A percentile compares a stretch with the other conserved stretches of the same genome.
These are phyloP conservation scores for Polietes domitor DNA, from an alignment of 2,888 invertebrate species.

Conservation along the genomic window DNA sequence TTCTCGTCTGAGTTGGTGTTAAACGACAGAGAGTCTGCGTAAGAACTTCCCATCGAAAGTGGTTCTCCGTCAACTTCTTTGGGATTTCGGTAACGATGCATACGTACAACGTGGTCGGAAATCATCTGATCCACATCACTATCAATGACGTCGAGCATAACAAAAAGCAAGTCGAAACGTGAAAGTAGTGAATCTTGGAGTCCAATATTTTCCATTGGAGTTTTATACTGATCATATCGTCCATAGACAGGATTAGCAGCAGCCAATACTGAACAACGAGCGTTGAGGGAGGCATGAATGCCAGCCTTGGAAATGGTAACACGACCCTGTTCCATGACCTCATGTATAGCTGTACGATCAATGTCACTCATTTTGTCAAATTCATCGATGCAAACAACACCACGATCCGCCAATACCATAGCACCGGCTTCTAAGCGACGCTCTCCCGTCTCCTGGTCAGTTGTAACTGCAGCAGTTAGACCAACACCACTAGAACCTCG, in stretches of 20 bases:
- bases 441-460: constrained; percentile 96
- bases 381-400: constrained; percentile 97
- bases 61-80: constrained; percentile 97
- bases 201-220: constrained; percentile 99
- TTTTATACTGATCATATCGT: constrained; percentile 98
- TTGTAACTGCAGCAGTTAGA: constrained; percentile 98
- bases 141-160: constrained; percentile 96
- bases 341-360: constrained; percentile 99
- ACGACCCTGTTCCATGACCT: constrained; percentile 99
- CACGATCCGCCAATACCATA: constrained; percentile 99
- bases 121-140: constrained; percentile 94
- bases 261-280: constrained; percentile 97
- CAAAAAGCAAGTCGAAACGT: constrained; percentile 98
- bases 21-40: constrained; percentile 91
- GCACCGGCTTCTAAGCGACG: constrained; percentile 97
- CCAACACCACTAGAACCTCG: constrained; percentile 99
- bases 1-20: constrained; percentile 90
- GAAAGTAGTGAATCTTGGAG: constrained; percentile 98
- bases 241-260: constrained; percentile 99
- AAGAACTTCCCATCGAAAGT: constrained; percentile 88
- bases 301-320: constrained; percentile 99
- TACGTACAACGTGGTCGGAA: constrained; percentile 97
- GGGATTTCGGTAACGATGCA: constrained; percentile 96
- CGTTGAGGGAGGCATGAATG: constrained; percentile 98
- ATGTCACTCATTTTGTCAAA: constrained; percentile 99